Conservation (phyloP, 2,888 invertebrate species). For the Cerceris ruficornis region DNA sequence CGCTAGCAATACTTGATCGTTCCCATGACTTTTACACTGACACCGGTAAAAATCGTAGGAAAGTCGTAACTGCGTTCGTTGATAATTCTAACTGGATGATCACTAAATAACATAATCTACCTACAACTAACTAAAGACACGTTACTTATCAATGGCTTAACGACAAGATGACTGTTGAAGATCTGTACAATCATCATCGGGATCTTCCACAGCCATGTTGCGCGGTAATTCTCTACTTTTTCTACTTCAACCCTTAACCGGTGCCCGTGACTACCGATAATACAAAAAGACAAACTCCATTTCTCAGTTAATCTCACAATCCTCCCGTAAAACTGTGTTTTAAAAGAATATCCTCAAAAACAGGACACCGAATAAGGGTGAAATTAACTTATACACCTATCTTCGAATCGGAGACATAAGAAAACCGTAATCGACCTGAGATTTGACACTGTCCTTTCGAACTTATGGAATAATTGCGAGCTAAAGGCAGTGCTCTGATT, state of each 20-base stretch:
- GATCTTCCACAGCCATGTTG: constrained; percentile 65
- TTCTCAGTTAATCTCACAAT: too few relatives aligned
- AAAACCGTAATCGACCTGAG: constrained; percentile 38
- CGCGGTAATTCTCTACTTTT: neutral
- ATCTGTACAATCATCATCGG: constrained; percentile 32
- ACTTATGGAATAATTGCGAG: constrained; percentile 2
- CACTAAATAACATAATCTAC: neutral
- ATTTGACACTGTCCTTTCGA: constrained; percentile 31
- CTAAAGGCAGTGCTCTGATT: neutral
- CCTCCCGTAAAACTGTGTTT: too few relatives aligned
- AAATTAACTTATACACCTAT: neutral
- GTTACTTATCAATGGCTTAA: constrained; percentile 12
- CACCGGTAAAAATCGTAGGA: constrained; percentile 29
- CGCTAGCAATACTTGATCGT: constrained; percentile 39
- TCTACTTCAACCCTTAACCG: neutral
- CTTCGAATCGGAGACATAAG: neutral
- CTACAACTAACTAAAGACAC: constrained; percentile 21
- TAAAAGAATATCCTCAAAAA: too few relatives aligned
- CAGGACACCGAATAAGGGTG: neutral
- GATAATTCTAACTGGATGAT: constrained; percentile 17
- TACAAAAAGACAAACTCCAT: neutral
- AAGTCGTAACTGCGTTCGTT: constrained; percentile 17
- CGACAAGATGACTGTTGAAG: constrained; percentile 61
- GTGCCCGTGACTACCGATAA: neutral
- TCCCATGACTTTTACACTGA: constrained; percentile 49